Conservation (phyloP, 1,140 invertebrate genomes). For the Whitmania pigra region DNA sequence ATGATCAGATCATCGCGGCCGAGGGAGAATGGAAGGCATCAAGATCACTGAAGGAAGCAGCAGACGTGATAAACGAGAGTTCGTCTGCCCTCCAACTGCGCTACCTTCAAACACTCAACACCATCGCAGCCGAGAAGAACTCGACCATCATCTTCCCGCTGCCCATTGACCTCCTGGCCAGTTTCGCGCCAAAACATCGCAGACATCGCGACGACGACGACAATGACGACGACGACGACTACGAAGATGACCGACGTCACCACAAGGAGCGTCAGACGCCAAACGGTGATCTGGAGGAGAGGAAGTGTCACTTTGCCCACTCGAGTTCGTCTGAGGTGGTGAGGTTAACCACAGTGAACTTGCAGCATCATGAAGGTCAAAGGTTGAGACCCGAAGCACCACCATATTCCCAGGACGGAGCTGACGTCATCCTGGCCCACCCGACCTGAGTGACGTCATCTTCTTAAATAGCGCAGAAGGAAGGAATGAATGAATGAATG, state of each 20-base stretch:
- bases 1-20: constrained; percentile 30
- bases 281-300: no score
- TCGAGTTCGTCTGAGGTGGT: no score
- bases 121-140: constrained; percentile 92
- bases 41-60: constrained; percentile 67
- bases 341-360: no score
- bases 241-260: background rate
- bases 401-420: no score
- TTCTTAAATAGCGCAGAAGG: background rate
- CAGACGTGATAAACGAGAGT: constrained; percentile 34
- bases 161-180: constrained; percentile 70
- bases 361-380: no score
- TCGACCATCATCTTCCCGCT: constrained; percentile 94
- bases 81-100: constrained; percentile 71
- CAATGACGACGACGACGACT: background rate
- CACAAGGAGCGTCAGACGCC: no score
- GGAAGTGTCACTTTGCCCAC: no score
- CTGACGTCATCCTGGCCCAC: no score
- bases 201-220: background rate
- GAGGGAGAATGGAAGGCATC: constrained; percentile 50
- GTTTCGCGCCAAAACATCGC: constrained; percentile 22
- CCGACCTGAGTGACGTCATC: no score
- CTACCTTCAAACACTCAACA: constrained; percentile 54
- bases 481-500: background rate
- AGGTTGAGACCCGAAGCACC: no score